Evolutionary conservation across 2,888 invertebrate genomes (phyloP).

Genomic region (Augiades crinisus): DNA sequence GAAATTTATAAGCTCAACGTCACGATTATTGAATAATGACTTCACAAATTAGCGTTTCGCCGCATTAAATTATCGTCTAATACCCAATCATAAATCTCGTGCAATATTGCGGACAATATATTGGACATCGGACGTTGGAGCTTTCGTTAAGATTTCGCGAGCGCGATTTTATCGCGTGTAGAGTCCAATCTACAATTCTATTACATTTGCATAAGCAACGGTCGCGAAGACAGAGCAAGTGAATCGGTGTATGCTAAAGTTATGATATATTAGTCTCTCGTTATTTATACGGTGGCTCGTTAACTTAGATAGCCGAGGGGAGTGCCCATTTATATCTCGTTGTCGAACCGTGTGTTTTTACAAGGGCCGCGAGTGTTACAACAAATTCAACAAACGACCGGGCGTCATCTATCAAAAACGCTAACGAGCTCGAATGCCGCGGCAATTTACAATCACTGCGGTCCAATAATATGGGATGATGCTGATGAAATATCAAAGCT

Average conservation of each 20-base stretch:
- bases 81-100: constrained; percentile 38
- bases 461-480: constrained; percentile 71
- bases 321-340: constrained; percentile 74
- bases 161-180: constrained; percentile 33
- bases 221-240: constrained; percentile 35
- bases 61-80: constrained; percentile 50
- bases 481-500: constrained; percentile 57
- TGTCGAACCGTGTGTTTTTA: constrained; percentile 77
- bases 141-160: constrained; percentile 37
- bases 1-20: constrained; percentile 74
- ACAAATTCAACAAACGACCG: constrained; percentile 77
- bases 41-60: constrained; percentile 63
- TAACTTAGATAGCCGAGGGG: constrained; percentile 77
- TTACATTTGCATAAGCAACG: constrained; percentile 36
- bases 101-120: constrained; percentile 39
- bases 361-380: constrained; percentile 68
- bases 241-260: constrained; percentile 49
- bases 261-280: constrained; percentile 66
- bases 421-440: constrained; percentile 76
- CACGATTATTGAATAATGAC: constrained; percentile 78
- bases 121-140: constrained; percentile 33
- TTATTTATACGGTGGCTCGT: constrained; percentile 78
- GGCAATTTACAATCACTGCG: constrained; percentile 70
- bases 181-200: constrained; percentile 32
- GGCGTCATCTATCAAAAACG: constrained; percentile 78